Conservation (phyloP, 2,797 vertebrate species). For the Columba guinea region DNA sequence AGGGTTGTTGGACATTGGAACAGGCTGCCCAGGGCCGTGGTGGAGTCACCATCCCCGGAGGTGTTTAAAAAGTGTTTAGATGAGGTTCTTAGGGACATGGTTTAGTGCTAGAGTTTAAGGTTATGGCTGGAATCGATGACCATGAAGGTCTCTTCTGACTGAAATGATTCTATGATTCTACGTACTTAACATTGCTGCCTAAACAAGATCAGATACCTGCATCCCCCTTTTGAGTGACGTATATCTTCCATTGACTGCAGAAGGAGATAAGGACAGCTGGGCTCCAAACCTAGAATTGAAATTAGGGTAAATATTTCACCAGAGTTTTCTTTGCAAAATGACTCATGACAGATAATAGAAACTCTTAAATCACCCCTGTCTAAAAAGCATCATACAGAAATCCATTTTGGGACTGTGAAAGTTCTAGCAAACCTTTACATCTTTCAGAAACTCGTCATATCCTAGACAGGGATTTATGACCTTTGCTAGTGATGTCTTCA, state of each 20-base stretch:
- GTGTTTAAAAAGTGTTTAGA: too few species aligned
- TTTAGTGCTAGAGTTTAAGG: too few species aligned
- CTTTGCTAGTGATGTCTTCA: not conserved
- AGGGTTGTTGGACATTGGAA: too few species aligned
- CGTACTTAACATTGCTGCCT: not conserved
- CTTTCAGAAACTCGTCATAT: not conserved
- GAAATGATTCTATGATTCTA: too few species aligned
- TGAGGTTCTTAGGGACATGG: too few species aligned
- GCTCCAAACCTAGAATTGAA: not conserved
- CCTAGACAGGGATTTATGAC: not conserved
- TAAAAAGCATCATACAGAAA: not conserved
- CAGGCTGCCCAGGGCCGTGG: too few species aligned
- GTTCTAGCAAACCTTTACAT: not conserved
- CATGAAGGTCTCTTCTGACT: too few species aligned
- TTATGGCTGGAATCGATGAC: too few species aligned
- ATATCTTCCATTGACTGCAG: not conserved
- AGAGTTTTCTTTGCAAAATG: not conserved
- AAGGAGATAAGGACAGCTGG: not conserved
- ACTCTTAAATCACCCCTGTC: not conserved
- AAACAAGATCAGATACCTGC: not conserved
- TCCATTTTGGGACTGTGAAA: not conserved
- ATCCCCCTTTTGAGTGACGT: not conserved
- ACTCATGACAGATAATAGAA: constrained; percentile 1
- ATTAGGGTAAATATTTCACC: not conserved
- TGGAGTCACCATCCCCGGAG: too few species aligned